Conservation (phyloP, 2,888 invertebrate species). For the Amiota mariae region DNA sequence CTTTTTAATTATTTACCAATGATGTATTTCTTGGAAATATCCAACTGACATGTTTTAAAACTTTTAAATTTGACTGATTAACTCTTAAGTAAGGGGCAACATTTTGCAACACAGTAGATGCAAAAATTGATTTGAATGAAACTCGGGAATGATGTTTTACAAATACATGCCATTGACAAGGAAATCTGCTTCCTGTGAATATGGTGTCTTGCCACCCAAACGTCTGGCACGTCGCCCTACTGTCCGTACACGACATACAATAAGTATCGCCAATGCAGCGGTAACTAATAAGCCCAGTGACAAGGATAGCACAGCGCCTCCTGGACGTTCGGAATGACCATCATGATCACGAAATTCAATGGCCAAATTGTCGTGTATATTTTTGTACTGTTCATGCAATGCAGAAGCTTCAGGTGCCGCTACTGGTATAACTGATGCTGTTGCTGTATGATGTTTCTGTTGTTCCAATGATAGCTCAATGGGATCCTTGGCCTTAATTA, state of each 20-base stretch:
- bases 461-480: slow-evolving; percentile 59
- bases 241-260: slow-evolving; percentile 87
- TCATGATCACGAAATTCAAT: slow-evolving; percentile 76
- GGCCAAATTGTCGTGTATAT: slow-evolving; percentile 71
- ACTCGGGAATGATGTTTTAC: slow-evolving; percentile 45
- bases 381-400: slow-evolving; percentile 71
- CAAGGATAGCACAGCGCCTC: slow-evolving; percentile 86
- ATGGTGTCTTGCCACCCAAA: slow-evolving; percentile 83
- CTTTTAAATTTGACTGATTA: not conserved
- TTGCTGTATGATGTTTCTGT: slow-evolving; percentile 46
- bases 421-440: slow-evolving; percentile 2
- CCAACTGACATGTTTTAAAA: not conserved
- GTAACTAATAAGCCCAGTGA: slow-evolving; percentile 87
- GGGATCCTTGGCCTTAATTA: slow-evolving; percentile 50
- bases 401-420: slow-evolving; percentile 48
- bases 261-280: slow-evolving; percentile 84
- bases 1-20: too few species aligned
- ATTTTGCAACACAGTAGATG: too few species aligned
- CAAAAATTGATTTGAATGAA: too few species aligned
- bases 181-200: slow-evolving; percentile 96
- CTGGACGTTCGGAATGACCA: slow-evolving; percentile 81
- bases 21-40: too few species aligned
- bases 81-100: too few species aligned
- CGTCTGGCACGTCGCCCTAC: slow-evolving; percentile 82
- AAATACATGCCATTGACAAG: slow-evolving; percentile 98